Evolutionary conservation across 2,888 invertebrate species (phyloP), one percentile per base, ranked within the genome.

Genomic region (Cerceris rybyensis): DNA sequence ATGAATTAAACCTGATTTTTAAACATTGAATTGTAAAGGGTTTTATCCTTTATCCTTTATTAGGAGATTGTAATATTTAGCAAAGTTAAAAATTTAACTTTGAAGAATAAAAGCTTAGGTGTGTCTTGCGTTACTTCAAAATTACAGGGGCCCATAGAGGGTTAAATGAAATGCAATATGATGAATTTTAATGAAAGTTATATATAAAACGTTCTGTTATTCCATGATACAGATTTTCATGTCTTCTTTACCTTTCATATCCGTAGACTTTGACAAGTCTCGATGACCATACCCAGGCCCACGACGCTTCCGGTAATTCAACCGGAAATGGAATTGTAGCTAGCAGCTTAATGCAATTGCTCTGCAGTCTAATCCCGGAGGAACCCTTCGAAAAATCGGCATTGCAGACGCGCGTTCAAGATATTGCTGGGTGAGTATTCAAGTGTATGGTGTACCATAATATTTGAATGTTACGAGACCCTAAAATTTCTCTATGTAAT

Each of bases 381-480:
- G 91, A 92, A 54, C 92, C 93, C 49, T 92, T 93, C 81, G 93
- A 92, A 67, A 92, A 92, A 73, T 89, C 93, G 49, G 82, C 91
- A 9, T 90, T 91, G 61, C 92, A 92, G 75, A 87, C 90, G 75
- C 92, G 94, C 58, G 89, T 94, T 49, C 94, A 94, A 83, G 94
- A 94, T 87, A 93, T 94, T 70, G 93, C 94, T 57, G 94, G 94
- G 94, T 94, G 90, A 93, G 94, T 92, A 57, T 11, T 63, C 42
- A 69, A 77, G 28, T 42, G 54, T 17, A 49, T 0, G 49, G n/a
- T 55, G 59, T 61, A 52, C 28, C 11, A 28, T 43, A 42, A 43
- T 28, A 41, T 70, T 65, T 41, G 50, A 59, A 41, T 17, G 66
- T 67, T 80, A 83, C 50, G 67, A 42, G 60, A 70, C 16, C 71